Base-by-base conservation (phyloP, 2,113 vertebrate genomes). In the Gulo gulo region DNA sequence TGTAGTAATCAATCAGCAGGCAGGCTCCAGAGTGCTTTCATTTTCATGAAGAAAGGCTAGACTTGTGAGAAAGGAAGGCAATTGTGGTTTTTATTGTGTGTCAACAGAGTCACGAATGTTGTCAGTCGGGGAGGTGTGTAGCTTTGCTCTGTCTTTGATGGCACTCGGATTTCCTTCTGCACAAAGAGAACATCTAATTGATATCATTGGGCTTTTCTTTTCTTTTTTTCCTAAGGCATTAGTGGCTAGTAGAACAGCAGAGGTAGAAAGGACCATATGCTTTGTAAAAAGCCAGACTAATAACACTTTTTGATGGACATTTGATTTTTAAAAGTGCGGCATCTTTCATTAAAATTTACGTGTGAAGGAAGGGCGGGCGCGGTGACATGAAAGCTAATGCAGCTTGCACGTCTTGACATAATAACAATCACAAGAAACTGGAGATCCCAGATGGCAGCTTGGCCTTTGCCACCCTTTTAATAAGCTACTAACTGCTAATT, bases 401-500 rank as follows among this genome's bases (percentile, higher is more conserved):
- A 98, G 98, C 98, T 98, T 97, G 98, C 98, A 31, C 96, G 94
- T 99, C 98, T 98, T 98, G 98, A 99, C 99, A 99, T 98, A 99
- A 99, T 98, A 99, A 98, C 99, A 99, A 99, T 99, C 98, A 97
- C 96, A 98, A 98, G 99, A 98, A 98, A 98, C 98, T 95, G 98
- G 98, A 99, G 98, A 99, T 99, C 99, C 99, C 99, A 99, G 99
- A 99, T 99, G 99, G 99, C 99, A 98, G 98, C 98, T 99, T 99
- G 99, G 98, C 99, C 99, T 99, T 98, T 99, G 99, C 98, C 98
- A 99, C 99, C 98, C 98, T 99, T 99, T 99, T 99, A 99, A 99
- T 99, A 99, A 99, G 98, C 99, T 99, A 99, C 99, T 99, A 99
- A 99, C 98, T 98, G 99, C 99, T 99, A 99, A 99, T 99, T 99